phyloP scores from a whole-genome alignment of 2,113 vertebrate species.

The Corythoichthys intestinalis region DNA sequence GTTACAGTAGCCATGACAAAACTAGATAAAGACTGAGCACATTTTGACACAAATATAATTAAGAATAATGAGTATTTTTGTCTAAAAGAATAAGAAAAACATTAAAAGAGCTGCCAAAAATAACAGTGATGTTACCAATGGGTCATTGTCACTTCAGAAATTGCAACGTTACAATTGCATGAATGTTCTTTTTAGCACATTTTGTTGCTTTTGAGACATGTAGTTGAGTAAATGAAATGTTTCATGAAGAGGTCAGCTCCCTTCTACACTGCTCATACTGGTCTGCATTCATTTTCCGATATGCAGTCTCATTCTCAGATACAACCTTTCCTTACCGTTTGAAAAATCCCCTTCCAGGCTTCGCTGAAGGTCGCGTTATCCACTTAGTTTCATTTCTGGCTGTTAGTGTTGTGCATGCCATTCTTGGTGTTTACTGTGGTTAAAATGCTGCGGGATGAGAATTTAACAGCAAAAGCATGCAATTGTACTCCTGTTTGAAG shows the following conservation, averaged over 20 bases:
- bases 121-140: too few relatives aligned
- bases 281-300: conserved; percentile 3
- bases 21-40: too few relatives aligned
- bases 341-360: conserved; percentile 28
- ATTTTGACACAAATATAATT: too few relatives aligned
- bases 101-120: too few relatives aligned
- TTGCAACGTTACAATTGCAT: background rate
- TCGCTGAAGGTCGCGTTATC: conserved; percentile 41
- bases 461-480: conserved; percentile 20
- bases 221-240: background rate
- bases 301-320: conserved; percentile 9
- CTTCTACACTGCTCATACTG: background rate
- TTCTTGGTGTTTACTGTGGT: background rate
- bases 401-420: conserved; percentile 37
- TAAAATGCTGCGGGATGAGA: conserved; percentile 19
- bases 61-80: too few relatives aligned
- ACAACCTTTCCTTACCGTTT: conserved; percentile 20
- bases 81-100: too few relatives aligned
- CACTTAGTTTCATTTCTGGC: conserved; percentile 57
- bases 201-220: background rate
- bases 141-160: background rate
- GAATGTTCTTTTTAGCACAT: background rate
- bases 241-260: background rate
- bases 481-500: conserved; percentile 33
- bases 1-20: too few relatives aligned